Conservation (phyloP, 2,113 vertebrate genomes). For the Oryzias curvinotus region DNA sequence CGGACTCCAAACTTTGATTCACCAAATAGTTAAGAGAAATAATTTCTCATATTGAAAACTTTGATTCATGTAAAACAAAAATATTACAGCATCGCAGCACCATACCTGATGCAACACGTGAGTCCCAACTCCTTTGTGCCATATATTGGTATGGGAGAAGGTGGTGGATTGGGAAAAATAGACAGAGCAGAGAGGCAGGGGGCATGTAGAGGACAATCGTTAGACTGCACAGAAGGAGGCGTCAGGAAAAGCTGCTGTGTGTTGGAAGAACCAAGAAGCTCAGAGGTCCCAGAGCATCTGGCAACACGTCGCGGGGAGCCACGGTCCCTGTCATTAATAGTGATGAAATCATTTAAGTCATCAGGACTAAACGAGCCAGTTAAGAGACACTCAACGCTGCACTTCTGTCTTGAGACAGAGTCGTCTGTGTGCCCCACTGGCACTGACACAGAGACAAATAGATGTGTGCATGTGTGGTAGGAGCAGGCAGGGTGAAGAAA, state of each 20-base stretch:
- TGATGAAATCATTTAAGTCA: conserved; percentile 99
- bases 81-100: conserved; percentile 14
- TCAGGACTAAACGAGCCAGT: conserved; percentile 98
- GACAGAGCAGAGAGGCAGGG: conserved; percentile 76
- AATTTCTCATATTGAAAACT: conserved; percentile 6
- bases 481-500: conserved; percentile 33
- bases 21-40: conserved; percentile 18
- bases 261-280: conserved; percentile 85
- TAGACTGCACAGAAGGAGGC: conserved; percentile 74
- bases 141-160: conserved; percentile 30
- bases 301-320: conserved; percentile 86
- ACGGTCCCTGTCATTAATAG: conserved; percentile 96
- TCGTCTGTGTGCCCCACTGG: conserved; percentile 26
- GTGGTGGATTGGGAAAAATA: conserved; percentile 71
- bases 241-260: conserved; percentile 75
- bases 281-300: conserved; percentile 97
- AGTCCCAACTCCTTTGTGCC: conserved; percentile 22
- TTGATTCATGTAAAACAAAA: conserved; percentile 28
- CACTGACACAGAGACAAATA: conserved; percentile 23
- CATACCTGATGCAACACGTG: not conserved
- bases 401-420: conserved; percentile 50
- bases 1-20: conserved; percentile 56
- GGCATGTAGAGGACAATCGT: conserved; percentile 92
- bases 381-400: conserved; percentile 78
- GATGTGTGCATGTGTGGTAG: conserved; percentile 31